Base-by-base conservation (phyloP, 2,888 invertebrate genomes). In the Strigamia maritima region DNA sequence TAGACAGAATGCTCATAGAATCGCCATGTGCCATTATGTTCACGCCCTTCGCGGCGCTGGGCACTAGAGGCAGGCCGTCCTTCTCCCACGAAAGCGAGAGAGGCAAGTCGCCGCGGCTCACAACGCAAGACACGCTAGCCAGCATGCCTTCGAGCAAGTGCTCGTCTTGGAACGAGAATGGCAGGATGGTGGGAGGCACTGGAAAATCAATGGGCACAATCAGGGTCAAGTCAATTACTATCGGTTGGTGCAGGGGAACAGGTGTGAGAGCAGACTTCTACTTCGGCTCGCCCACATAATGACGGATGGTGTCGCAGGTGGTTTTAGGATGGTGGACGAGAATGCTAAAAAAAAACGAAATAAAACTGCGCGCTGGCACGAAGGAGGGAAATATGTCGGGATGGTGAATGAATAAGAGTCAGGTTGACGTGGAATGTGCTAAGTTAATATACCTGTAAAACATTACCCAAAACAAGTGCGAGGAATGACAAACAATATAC, bases 121-220 rank as follows among this genome's bases (percentile, higher is more conserved):
- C 80, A 74, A 82, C 80, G 79, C 83, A 83, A 49, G 81, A 81
- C 22, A 83, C 81, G 76, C 82, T 82, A 31, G 82, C 82, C 22
- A 80, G 74, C 26, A 81, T 81, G 38, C 83, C 82, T 44, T 81
- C 82, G 78, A 81, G 80, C 79, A 83, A 79, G 75, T 82, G 81
- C 44, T 79, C 80, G 80, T 81, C 82, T 79, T 89, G 84, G 76
- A 82, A 82, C 22, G 81, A 81, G 85, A 92, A 90, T 75, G 90
- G 91, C 83, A 89, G 88, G 83, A 92, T 90, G 87, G 91, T 91
- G 81, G 91, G 91, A 83, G 90, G 89, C 85, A 91, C 91, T 91
- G 87, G 65, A 78, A 78, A 78, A 78, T 54, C 78, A 78, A 78
- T 78, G 28, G 78, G 65, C 78, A 78, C 78, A 78, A 78, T 65